Conservation (phyloP, 1,140 invertebrate species). For the Idris sp. region DNA sequence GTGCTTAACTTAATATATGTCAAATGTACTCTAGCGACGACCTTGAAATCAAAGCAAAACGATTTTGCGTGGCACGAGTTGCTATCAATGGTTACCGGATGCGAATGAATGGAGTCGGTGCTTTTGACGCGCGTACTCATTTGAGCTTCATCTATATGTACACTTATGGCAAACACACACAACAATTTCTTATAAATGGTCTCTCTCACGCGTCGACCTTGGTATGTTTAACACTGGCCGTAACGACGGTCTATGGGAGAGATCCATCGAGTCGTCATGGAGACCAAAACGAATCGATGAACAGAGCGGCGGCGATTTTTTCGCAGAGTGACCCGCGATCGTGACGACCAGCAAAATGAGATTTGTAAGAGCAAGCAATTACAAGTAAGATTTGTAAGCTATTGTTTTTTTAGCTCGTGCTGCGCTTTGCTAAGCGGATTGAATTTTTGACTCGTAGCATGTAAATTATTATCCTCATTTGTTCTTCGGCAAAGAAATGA, state of each 20-base stretch:
- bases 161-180: slow-evolving; percentile 60
- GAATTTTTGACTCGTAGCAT: slow-evolving; percentile 62
- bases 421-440: slow-evolving; percentile 57
- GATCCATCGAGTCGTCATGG: slow-evolving; percentile 69
- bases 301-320: slow-evolving; percentile 63
- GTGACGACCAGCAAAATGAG: slow-evolving; percentile 66
- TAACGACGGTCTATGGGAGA: slow-evolving; percentile 68
- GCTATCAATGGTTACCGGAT: slow-evolving; percentile 68
- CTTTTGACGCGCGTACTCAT: slow-evolving; percentile 61
- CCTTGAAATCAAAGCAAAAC: slow-evolving; percentile 64
- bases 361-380: slow-evolving; percentile 66
- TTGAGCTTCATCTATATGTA: slow-evolving; percentile 49
- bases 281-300: slow-evolving; percentile 69
- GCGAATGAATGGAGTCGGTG: slow-evolving; percentile 68
- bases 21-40: slow-evolving; percentile 46
- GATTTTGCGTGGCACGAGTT: slow-evolving; percentile 61
- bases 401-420: slow-evolving; percentile 64
- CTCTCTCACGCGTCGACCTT: slow-evolving; percentile 65
- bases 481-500: slow-evolving; percentile 50
- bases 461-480: slow-evolving; percentile 65
- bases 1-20: slow-evolving; percentile 33
- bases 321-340: slow-evolving; percentile 62
- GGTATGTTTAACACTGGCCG: slow-evolving; percentile 61
- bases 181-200: slow-evolving; percentile 65
- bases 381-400: slow-evolving; percentile 66